Evolutionary conservation across 2,888 invertebrate genomes (phyloP), one percentile per base, ranked within the genome.

Genomic region (Polydrusus pterygomalis): DNA sequence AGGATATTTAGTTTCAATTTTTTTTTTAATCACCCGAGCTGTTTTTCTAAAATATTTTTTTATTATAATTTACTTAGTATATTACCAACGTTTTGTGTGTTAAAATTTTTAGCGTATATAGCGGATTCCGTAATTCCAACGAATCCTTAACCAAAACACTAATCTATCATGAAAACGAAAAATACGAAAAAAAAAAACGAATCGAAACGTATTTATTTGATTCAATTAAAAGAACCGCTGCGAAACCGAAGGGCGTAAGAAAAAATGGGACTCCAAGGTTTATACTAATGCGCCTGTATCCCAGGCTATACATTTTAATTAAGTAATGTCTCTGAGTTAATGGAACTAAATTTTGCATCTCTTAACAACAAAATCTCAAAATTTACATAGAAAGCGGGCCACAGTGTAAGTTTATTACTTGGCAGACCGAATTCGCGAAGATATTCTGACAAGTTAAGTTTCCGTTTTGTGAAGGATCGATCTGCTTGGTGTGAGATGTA

Each of bases 331-430:
- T 65, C 65, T 43, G 63, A 76, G 72, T 72, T 73, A 73, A 77
- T 73, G 73, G 69, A 73, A 77, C 70, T 70, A 75, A 70, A 75
- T 67, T 75, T 67, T 75, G 75, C 67, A 75, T 75, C 70, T 71
- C 65, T 56, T 72, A 72, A 69, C 71, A 76, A 72, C 68, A 72
- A 76, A 76, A 76, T 76, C 76, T 68, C 72, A 62, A 62, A 72
- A 76, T 76, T 76, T 76, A 76, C 76, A 76, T 76, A 76, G 71
- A 76, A 76, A 76, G 71, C 72, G 76, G 63, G 63, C 58, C 70
- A 64, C 58, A 64, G 70, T 68, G 75, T 60, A 70, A 71, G 70
- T 75, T 75, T 75, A 75, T 75, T 75, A 75, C 75, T 75, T 75
- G 70, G 58, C 67, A 70, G 75, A 64, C 70, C 70, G 75, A 75